Evolutionary conservation across 2,888 invertebrate species (phyloP).

Genomic region (Auanema freiburgensis): DNA sequence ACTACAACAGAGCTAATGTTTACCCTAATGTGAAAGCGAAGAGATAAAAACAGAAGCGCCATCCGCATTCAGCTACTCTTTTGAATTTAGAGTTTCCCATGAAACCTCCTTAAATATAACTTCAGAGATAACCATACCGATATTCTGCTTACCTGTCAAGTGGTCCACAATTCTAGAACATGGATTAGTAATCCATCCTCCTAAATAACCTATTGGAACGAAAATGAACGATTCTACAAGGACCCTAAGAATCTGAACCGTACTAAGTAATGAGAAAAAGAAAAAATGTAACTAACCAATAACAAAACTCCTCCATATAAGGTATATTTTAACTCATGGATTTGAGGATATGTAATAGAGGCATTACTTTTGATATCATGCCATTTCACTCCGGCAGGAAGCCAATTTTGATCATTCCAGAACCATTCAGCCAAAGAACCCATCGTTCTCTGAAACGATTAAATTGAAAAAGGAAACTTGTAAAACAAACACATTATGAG

Average conservation of each 20-base stretch:
- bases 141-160: slow-evolving; percentile 12
- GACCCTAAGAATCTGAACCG: slow-evolving; percentile 36
- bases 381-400: slow-evolving; percentile 58
- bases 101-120: slow-evolving; percentile 25
- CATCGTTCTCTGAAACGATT: slow-evolving; percentile 1
- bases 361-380: slow-evolving; percentile 42
- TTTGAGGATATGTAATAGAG: slow-evolving; percentile 42
- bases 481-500: too few relatives aligned
- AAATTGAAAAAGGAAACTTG: neutral
- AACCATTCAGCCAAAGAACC: slow-evolving; percentile 12
- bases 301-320: slow-evolving; percentile 37
- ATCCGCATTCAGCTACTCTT: slow-evolving; percentile 61
- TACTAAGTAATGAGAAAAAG: neutral
- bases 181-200: slow-evolving; percentile 42
- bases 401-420: slow-evolving; percentile 56
- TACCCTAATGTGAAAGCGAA: slow-evolving; percentile 49
- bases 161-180: slow-evolving; percentile 14
- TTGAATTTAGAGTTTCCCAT: slow-evolving; percentile 53
- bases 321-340: slow-evolving; percentile 44
- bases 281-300: slow-evolving; percentile 25
- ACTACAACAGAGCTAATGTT: slow-evolving; percentile 7
- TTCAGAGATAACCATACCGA: neutral
- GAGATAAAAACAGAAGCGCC: slow-evolving; percentile 53
- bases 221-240: slow-evolving; percentile 49
- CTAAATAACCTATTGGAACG: slow-evolving; percentile 46